Evolutionary conservation across 2,113 vertebrate genomes (phyloP), one percentile per base, ranked within the genome.

Genomic region (Pelecanus crispus): DNA sequence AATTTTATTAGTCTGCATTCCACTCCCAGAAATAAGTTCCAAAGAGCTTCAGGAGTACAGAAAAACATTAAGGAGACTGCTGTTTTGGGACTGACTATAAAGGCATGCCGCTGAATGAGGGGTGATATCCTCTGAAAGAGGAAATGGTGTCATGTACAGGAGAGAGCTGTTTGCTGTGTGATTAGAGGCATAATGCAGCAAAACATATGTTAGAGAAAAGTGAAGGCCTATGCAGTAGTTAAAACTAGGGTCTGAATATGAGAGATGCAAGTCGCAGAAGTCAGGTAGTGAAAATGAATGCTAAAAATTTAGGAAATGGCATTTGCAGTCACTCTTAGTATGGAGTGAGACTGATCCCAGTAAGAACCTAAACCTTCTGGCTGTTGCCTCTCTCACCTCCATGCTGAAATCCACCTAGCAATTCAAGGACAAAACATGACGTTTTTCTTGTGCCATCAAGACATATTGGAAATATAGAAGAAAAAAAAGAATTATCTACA

Each of bases 1-100:
- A 83, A 95, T 92, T 94, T 91, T 92, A 84, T 91, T 95, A 78
- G 80, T 94, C 94, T 95, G 50, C 94, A 95, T 96, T 94, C 91
- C 86, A 71, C 55, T 86, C 75, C 75, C 68, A 84, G 50, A 63
- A 92, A 78, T 49, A 95, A 95, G 80, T 86, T 94, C 50, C 89
- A 91, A 91, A 66, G 52, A 63, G n/a, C 34, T 73, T 59, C 83
- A 86, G 67, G 29, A 96, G 26, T 34, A 78, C 17, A 70, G 42
- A 68, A 92, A 89, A 90, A 59, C n/a, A 67, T 70, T 32, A 83
- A 86, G 40, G 24, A 42, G 34, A 67, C 29, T 81, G 52, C 49
- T 81, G 73, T 32, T 94, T 86, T 74, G 61, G 24, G 52, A 75
- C 18, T 49, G 47, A 79, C 40, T 86, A 22, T 7, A 59, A 50